Conservation (phyloP, 2,113 vertebrate species). For the Donacobius atricapilla region DNA sequence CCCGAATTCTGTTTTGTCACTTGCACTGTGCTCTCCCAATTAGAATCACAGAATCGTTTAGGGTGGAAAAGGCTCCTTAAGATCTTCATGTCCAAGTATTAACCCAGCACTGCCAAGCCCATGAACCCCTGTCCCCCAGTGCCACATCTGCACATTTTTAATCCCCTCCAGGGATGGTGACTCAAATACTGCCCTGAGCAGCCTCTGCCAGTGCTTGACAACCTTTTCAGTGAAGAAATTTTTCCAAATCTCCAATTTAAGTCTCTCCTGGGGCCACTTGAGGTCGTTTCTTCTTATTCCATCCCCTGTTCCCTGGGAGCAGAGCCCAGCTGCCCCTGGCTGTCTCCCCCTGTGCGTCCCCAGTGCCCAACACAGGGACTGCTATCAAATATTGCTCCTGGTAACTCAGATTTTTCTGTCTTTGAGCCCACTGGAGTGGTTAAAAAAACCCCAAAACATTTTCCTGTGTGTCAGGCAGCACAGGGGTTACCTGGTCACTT, state of each 20-base stretch:
- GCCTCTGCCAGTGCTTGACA: neutral
- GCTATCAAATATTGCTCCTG: neutral
- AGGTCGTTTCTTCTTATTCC: neutral
- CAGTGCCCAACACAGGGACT: neutral
- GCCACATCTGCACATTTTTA: neutral
- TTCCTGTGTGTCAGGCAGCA: neutral
- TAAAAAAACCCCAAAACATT: neutral
- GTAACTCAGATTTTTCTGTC: neutral
- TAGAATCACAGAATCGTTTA: neutral
- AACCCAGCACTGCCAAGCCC: neutral
- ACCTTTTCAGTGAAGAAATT: neutral
- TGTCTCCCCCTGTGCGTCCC: neutral
- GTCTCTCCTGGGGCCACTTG: neutral
- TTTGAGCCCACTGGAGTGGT: rapidly evolving
- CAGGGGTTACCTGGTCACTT: neutral
- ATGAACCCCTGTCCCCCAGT: neutral
- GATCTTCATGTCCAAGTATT: rapidly evolving
- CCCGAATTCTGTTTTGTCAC: neutral
- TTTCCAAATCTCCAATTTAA: neutral
- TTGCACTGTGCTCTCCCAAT: neutral
- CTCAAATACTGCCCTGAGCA: neutral
- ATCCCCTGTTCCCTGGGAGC: neutral
- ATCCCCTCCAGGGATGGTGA: neutral
- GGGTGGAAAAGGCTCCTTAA: neutral
- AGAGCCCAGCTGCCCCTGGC: rapidly evolving